A percentile compares a stretch with the other conserved stretches of the same genome.
These are phyloP conservation scores for Neoarius graeffei DNA, from an alignment of 2,113 vertebrate genomes.

Conservation along the genomic window DNA sequence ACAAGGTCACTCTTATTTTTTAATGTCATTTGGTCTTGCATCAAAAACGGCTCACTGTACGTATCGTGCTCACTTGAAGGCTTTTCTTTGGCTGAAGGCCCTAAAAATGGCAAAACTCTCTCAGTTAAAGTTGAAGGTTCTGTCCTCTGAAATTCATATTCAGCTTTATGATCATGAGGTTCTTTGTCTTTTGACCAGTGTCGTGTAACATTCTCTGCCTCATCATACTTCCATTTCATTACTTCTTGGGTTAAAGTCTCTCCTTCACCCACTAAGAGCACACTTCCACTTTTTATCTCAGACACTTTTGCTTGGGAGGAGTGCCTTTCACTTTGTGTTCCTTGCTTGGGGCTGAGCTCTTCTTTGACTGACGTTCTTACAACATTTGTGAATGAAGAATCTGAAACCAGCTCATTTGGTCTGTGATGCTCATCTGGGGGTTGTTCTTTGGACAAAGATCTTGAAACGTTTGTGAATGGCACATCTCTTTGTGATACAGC, in stretches of 20 bases:
- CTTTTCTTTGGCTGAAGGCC: background rate
- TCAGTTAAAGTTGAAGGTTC: background rate
- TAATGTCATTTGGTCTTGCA: constrained; percentile 54
- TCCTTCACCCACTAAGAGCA: background rate
- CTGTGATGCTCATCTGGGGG: background rate
- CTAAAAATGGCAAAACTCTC: constrained; percentile 1
- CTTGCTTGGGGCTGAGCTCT: constrained; percentile 13
- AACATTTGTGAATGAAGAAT: constrained; percentile 42
- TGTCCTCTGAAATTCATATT: constrained; percentile 25
- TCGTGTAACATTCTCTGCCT: constrained; percentile 54
- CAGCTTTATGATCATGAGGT: constrained; percentile 21
- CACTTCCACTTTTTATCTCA: constrained; percentile 3
- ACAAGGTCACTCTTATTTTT: constrained; percentile 69
- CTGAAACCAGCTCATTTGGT: constrained; percentile 1
- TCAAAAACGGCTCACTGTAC: background rate
- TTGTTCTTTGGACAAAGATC: background rate
- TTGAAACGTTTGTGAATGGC: background rate
- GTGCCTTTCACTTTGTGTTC: background rate
- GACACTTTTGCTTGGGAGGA: constrained; percentile 26
- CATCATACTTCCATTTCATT: constrained; percentile 44
- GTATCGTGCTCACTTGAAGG: background rate
- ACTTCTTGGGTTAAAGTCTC: constrained; percentile 66
- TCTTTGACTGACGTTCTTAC: constrained; percentile 56
- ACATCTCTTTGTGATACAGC: background rate
- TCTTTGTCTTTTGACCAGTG: constrained; percentile 45